Percentiles rank a stretch among this genome's conserved stretches.
Evolutionary conservation across 2,888 invertebrate genomes (phyloP).

Genomic region (Pammene fasciana): DNA sequence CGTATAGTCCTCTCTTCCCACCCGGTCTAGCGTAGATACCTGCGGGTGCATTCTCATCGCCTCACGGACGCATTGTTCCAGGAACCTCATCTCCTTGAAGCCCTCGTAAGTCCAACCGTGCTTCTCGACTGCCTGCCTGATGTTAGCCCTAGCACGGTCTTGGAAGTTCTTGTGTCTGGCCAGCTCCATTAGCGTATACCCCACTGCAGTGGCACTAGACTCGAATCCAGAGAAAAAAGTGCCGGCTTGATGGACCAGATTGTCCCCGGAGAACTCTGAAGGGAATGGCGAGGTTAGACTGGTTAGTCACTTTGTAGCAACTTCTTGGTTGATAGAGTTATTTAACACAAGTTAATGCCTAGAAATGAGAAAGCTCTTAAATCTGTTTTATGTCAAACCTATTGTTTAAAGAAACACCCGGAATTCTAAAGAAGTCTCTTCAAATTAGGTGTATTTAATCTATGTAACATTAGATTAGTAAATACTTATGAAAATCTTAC

Average conservation of each 20-base stretch:
- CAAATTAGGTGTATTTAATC: too few relatives aligned
- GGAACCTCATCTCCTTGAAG: neutral
- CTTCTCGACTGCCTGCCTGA: slow-evolving; percentile 43
- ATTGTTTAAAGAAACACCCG: too few relatives aligned
- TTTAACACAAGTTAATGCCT: neutral
- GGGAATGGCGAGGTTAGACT: neutral
- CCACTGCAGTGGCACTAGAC: slow-evolving; percentile 46
- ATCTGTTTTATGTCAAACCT: neutral
- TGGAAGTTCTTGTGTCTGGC: slow-evolving; percentile 46
- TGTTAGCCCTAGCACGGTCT: slow-evolving; percentile 16
- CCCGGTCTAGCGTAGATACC: slow-evolving; percentile 11
- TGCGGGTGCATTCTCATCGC: slow-evolving; percentile 12
- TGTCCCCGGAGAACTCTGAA: slow-evolving; percentile 48
- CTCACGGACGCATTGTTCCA: slow-evolving; percentile 1
- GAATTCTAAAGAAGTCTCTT: too few relatives aligned
- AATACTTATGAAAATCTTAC: slow-evolving; percentile 44
- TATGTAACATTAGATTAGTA: too few relatives aligned
- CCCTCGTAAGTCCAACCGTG: slow-evolving; percentile 11
- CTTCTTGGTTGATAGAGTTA: too few relatives aligned
- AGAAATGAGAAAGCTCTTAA: too few relatives aligned
- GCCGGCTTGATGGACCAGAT: slow-evolving; percentile 48
- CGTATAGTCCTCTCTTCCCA: neutral
- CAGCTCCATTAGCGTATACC: slow-evolving; percentile 49
- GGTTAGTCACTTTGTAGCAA: neutral
- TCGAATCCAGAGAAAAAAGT: slow-evolving; percentile 51